Conservation (phyloP, 2,888 invertebrate species). For the Melanotus villosus region DNA sequence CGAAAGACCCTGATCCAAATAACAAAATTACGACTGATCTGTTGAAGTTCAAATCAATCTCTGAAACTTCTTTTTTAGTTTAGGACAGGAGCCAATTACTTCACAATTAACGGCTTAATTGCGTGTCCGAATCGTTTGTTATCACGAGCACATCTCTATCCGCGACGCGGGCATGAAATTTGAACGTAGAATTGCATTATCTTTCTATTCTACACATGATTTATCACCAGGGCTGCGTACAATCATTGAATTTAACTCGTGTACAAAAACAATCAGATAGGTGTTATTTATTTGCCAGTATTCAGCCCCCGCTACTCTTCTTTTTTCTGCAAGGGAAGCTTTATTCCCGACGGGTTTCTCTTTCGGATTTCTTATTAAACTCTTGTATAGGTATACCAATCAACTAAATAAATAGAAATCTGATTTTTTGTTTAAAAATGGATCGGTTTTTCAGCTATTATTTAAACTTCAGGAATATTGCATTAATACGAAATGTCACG, state of each 20-base stretch:
- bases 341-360: constrained; percentile 6
- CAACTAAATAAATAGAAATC: neutral
- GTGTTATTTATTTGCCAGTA: constrained; percentile 37
- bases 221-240: constrained; percentile 49
- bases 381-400: neutral
- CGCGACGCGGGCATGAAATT: constrained; percentile 50
- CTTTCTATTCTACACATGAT: constrained; percentile 53
- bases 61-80: neutral
- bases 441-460: no score
- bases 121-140: constrained; percentile 25
- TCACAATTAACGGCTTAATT: constrained; percentile 34
- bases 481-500: no score
- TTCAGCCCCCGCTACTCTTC: constrained; percentile 20
- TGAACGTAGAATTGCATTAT: constrained; percentile 53
- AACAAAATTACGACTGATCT: constrained; percentile 1
- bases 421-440: neutral
- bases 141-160: constrained; percentile 39
- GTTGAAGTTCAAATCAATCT: neutral
- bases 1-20: no score
- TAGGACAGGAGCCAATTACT: constrained; percentile 7
- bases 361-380: neutral
- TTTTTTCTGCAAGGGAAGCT: constrained; percentile 10
- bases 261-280: constrained; percentile 40
- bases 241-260: constrained; percentile 51
- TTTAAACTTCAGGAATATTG: no score